Evolutionary conservation across 2,888 invertebrate genomes (phyloP), one percentile per base, ranked within the genome.

Genomic region (Ephialtes manifestator): DNA sequence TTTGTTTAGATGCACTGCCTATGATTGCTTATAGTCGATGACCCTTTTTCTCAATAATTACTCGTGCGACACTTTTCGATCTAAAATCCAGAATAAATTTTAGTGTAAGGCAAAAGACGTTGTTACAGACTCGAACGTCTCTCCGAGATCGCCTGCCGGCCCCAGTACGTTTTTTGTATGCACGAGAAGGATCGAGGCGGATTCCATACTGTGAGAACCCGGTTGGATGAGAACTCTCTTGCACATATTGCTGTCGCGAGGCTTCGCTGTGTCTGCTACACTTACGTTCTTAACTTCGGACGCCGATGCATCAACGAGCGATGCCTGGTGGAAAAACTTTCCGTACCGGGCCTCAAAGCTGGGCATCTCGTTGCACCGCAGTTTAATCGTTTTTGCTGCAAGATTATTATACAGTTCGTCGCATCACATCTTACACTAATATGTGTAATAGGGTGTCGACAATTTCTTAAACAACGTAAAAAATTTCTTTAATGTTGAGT

Each of bases 121-220:
- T 60, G 31, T 60, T 31, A 60, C n/a, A n/a, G 31, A 31, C 2
- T 7, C 15, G 31, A 60, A n/a, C 39, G 55, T 72, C 39, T 20
- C 55, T 46, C 74, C 74, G 58, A 72, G 74, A 74, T 48, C 68
- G 78, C 28, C 48, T 51, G 58, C 39, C 11, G 7, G 48, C 43
- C 53, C 81, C 46, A 67, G 78, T 65, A 35, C 20, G 48, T 55
- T 90, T 91, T 91, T 91, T 89, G 88, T 88, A 72, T 35, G 63
- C 48, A 46, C 55, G 63, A 18, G 48, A 31, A 48, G 18, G 13
- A n/a, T 24, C 68, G 63, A 48, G 48, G 71, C 88, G 87, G 85
- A 89, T 89, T 89, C 81, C 89, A 79, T 88, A 87, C 90, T 92
- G 92, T 92, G 92, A 92, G 92, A 93, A 92, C 90, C 87, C 86